Evolutionary conservation across 2,113 vertebrate species (phyloP).

Genomic region (Cynocephalus volans): DNA sequence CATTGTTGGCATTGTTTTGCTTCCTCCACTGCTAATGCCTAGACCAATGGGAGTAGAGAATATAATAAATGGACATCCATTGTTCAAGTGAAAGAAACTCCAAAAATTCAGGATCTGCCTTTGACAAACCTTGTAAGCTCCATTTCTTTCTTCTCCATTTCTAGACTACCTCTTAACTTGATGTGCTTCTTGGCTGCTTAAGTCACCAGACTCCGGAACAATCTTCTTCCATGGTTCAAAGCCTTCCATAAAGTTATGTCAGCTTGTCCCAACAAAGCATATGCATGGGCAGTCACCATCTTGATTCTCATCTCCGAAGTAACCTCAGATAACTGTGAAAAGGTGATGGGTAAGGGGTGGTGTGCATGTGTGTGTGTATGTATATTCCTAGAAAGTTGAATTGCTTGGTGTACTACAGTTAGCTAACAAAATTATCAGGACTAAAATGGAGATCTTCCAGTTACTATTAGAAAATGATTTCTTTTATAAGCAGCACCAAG

Average conservation of each 20-base stretch:
- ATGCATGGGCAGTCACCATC: background rate
- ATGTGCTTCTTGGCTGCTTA: background rate
- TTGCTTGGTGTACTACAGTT: background rate
- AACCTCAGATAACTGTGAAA: background rate
- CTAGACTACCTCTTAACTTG: background rate
- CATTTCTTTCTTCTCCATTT: background rate
- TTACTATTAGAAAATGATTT: background rate
- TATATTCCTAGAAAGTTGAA: background rate
- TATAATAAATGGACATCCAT: background rate
- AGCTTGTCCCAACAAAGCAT: background rate
- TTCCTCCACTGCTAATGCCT: background rate
- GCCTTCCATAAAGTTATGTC: background rate
- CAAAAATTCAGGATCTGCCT: background rate
- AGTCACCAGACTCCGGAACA: background rate
- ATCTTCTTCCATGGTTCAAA: background rate
- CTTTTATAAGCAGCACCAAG: background rate
- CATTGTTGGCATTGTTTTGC: background rate
- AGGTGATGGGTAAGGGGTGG: background rate
- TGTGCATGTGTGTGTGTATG: background rate
- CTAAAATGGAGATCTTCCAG: background rate
- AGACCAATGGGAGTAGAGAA: background rate
- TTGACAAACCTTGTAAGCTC: background rate
- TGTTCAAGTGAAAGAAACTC: background rate
- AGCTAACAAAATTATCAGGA: background rate
- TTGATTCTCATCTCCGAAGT: background rate